Evolutionary conservation across 2,888 invertebrate genomes (phyloP), one percentile per base, ranked within the genome.

Genomic region (Sarcophaga variegata): DNA sequence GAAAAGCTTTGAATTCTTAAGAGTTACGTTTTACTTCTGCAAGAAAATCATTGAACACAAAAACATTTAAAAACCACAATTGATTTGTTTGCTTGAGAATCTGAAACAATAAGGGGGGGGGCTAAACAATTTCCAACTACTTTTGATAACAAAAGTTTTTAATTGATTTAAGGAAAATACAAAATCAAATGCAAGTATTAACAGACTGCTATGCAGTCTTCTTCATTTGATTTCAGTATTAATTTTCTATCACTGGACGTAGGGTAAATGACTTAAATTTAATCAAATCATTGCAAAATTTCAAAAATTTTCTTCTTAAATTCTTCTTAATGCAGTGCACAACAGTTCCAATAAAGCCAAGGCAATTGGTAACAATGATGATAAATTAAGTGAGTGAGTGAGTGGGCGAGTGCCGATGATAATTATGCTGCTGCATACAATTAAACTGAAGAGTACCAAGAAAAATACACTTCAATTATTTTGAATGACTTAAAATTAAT

Each of bases 401-500:
- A 49, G 1, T 14, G 12, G 14, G 49, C 75, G 70, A 59, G 37
- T 78, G 83, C n/a, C 22, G 63, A 74, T 62, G 69, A 79, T 63
- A 66, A 49, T 49, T 49, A 49, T 78, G 82, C 45, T 77, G 63
- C 14, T 74, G 74, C 80, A 81, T 67, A 81, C 22, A 81, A 74
- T 81, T 81, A 74, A 63, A 81, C 2, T 25, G 62, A n/a, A 63
- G 60, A 77, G 54, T 75, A 69, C 22, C 14, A 14, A 59, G 67
- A 54, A 70, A 70, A 75, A 60, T 70, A 60, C 74, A 70, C 81
- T 85, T 82, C 78, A 85, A 70, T 85, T 82, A 82, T 71, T 78
- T 82, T 75, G 49, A 81, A 81, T 75, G 60, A 22, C 70, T 79
- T 70, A 47, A 37, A 78, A 82, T 82, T 85, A 82, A 82, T 70